Conservation (phyloP, 92 coral and sea anemone genomes). For the Porites lobata region DNA sequence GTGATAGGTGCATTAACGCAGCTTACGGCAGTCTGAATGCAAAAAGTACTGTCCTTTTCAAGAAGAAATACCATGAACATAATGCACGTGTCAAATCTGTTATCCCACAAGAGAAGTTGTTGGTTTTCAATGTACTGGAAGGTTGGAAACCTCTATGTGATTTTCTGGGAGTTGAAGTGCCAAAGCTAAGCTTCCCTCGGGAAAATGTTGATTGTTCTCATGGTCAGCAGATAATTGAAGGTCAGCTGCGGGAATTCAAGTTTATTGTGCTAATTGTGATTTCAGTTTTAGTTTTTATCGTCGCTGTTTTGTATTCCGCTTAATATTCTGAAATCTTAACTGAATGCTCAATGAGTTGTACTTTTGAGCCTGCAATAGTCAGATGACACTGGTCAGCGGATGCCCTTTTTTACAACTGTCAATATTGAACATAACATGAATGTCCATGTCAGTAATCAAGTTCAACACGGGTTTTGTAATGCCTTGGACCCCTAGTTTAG, state of each 20-base stretch:
- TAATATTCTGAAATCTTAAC: no score
- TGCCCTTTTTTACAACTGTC: no score
- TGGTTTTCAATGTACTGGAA: slow-evolving; percentile 17
- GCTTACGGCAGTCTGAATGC: background rate
- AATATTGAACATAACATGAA: no score
- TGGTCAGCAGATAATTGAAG: background rate
- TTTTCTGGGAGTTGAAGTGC: slow-evolving; percentile 15
- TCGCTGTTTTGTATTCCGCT: background rate
- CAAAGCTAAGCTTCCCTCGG: slow-evolving; percentile 12
- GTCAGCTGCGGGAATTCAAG: background rate
- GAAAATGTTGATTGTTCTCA: background rate
- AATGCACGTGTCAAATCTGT: slow-evolving; percentile 28
- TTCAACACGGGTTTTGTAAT: no score
- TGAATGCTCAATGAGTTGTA: no score
- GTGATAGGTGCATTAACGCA: no score
- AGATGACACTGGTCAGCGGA: no score
- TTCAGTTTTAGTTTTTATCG: background rate
- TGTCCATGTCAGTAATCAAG: no score
- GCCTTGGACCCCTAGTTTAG: no score
- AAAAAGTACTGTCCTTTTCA: background rate
- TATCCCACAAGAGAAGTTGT: slow-evolving; percentile 12
- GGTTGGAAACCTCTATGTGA: slow-evolving; percentile 41
- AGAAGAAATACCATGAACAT: slow-evolving; percentile 30
- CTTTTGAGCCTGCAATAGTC: no score
- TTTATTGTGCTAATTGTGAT: background rate